Base-by-base conservation (phyloP, 2,797 vertebrate genomes). In the Antennarius maculatus region DNA sequence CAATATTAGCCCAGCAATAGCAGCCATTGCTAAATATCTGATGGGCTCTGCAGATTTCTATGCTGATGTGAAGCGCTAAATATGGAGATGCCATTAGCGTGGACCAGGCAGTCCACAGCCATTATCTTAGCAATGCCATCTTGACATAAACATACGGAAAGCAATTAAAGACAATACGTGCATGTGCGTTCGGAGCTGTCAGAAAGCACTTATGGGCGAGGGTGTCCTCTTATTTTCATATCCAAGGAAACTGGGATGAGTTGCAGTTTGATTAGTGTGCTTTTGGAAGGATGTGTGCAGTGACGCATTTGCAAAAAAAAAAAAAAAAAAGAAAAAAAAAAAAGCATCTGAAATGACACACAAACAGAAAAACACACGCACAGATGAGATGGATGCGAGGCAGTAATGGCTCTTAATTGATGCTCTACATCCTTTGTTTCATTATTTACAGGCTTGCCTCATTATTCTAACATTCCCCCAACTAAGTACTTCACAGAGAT, bases 361-460 rank as follows among this genome's bases (percentile, higher is more conserved):
- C 66, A 52, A 15, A 54, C 49, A 29, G 15, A 15, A 39, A 4
- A 28, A 5, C 45, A 34, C 46, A 28, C 48, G 56, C 61, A 61
- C 12, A n/a, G 67, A 84, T 52, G 79, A 81, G 78, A 79, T 67
- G 71, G 72, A 80, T 84, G 73, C 5, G 57, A 85, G 71, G 73
- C 72, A 66, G 74, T 83, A 91, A 92, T 88, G 77, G 61, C 62
- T 89, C 80, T 85, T 93, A 89, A 92, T 91, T 90, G 87, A 92
- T 85, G 89, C 76, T 18, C 75, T 50, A 77, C 83, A 87, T 87
- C 81, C 81, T 86, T 87, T 90, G 87, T 91, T 92, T 91, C 83
- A 91, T 92, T 90, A 91, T 91, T 90, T 91, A 92, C 81, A 82
- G 83, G 81, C 79, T 53, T 11, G 62, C 61, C 74, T 90, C 83